phyloP scores from a whole-genome alignment of 2,113 vertebrate species.

The Cardinalis cardinalis region DNA sequence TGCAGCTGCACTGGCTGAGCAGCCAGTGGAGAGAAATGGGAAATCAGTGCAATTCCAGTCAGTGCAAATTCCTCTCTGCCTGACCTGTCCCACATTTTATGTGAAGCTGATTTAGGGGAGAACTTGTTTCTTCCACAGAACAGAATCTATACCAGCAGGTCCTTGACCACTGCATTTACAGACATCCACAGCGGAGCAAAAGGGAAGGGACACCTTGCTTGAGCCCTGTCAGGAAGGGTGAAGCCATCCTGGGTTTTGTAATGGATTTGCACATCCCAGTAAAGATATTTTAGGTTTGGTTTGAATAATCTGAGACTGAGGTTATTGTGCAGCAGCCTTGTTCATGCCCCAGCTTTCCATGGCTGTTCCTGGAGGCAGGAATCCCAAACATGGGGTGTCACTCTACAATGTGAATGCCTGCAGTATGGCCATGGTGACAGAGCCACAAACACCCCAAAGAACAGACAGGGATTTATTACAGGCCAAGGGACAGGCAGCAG shows the following conservation, averaged over 20 bases:
- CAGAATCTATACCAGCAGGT: fast-evolving
- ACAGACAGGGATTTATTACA: neutral
- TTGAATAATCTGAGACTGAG: neutral
- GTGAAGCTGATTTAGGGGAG: neutral
- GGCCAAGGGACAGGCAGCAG: neutral
- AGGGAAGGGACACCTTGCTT: neutral
- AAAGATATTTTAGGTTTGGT: fast-evolving
- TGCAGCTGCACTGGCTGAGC: neutral
- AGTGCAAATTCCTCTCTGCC: neutral
- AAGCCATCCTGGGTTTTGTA: neutral
- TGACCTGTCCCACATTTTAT: neutral
- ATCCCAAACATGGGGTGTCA: neutral
- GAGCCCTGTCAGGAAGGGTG: neutral
- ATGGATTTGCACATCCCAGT: neutral
- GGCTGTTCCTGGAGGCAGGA: neutral
- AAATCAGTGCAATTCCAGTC: neutral
- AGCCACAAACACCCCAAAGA: neutral
- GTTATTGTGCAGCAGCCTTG: neutral
- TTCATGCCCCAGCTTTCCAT: neutral
- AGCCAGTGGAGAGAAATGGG: neutral
- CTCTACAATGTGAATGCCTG: neutral
- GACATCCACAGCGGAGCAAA: neutral
- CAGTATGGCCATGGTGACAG: neutral
- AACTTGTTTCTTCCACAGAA: neutral
- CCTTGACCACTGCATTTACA: fast-evolving